phyloP scores from a whole-genome alignment of 2,888 invertebrate species.

The Holacanthella duospinosa region DNA sequence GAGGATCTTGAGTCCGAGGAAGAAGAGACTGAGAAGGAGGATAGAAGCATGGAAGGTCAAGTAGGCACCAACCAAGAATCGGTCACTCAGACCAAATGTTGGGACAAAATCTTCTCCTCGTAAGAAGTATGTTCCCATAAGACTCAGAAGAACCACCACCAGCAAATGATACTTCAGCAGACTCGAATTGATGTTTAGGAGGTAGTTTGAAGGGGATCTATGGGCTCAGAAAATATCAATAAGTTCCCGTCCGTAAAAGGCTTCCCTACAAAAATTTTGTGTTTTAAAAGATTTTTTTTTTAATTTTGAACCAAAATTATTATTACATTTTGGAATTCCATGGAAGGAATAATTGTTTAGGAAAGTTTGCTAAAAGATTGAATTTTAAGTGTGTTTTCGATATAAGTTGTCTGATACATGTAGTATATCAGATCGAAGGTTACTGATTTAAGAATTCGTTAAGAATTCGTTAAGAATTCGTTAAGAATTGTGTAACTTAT shows the following conservation, averaged over 20 bases:
- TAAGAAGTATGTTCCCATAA: conserved; percentile 6
- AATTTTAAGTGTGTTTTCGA: neutral
- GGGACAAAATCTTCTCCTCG: neutral
- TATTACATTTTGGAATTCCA: neutral
- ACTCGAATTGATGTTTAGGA: conserved; percentile 1
- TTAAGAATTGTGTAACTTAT: no score
- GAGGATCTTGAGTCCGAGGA: neutral
- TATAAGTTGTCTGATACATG: no score
- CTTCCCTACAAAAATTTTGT: neutral
- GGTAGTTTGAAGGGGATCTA: conserved; percentile 8
- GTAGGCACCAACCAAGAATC: neutral
- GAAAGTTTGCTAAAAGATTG: neutral
- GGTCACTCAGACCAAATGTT: neutral
- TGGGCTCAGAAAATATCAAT: no score
- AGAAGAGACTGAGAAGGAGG: neutral
- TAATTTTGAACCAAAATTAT: neutral
- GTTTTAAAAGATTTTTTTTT: neutral
- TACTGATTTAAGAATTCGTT: no score
- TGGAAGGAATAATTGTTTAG: neutral
- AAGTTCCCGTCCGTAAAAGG: no score
- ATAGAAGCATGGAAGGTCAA: neutral
- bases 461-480: no score
- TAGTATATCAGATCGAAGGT: no score
- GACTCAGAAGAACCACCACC: conserved; percentile 2
- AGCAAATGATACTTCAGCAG: conserved; percentile 7